Evolutionary conservation across 2,113 vertebrate species (phyloP).

Genomic region (Cyphomyrus discorhynchus): DNA sequence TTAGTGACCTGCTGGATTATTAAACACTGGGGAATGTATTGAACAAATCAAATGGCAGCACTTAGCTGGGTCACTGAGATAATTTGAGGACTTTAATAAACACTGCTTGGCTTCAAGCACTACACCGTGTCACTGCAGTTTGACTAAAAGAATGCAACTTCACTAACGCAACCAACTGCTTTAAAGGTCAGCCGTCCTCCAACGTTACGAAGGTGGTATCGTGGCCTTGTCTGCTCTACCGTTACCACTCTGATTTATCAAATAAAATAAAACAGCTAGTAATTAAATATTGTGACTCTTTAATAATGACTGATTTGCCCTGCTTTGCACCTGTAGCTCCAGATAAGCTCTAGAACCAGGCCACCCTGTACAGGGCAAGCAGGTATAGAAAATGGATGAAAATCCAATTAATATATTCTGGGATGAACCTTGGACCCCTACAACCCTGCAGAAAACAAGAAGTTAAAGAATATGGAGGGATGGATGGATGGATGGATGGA

Average conservation of each 20-base stretch:
- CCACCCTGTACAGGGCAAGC: not conserved
- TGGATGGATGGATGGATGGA: not conserved
- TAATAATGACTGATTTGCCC: not conserved
- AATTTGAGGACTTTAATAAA: conserved; percentile 17
- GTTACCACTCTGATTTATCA: not conserved
- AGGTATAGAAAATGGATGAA: not conserved
- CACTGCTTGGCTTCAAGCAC: conserved; percentile 2
- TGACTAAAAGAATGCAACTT: not conserved
- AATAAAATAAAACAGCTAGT: not conserved
- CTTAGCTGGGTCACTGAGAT: not conserved
- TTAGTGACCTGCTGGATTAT: conserved; percentile 3
- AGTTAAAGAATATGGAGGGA: not conserved
- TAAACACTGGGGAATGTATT: not conserved
- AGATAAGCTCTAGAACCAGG: not conserved
- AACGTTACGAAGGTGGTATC: not conserved
- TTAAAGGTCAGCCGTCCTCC: not conserved
- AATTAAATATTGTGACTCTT: not conserved
- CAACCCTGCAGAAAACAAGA: not conserved
- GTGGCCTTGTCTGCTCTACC: not conserved
- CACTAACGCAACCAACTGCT: not conserved
- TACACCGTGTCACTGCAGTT: not conserved
- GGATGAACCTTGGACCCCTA: not conserved
- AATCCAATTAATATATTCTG: not conserved
- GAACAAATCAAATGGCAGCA: not conserved
- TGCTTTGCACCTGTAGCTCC: not conserved